Percentiles rank a stretch among this genome's conserved stretches.
Conservation (phyloP, 2,113 vertebrate genomes). For the Ifrita kowaldi region DNA sequence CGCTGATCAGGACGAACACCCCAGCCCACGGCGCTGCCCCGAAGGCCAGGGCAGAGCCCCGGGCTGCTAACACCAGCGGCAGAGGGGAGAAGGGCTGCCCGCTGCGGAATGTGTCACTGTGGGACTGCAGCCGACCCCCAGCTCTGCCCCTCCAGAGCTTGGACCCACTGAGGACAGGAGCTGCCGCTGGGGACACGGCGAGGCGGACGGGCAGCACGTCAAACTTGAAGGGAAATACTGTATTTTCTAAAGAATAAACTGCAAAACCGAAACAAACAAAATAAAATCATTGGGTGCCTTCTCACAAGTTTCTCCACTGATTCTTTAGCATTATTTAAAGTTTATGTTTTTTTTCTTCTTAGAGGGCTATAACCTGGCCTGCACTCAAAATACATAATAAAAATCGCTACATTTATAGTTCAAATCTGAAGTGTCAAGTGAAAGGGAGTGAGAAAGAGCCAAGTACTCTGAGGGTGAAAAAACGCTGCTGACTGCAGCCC, state of each 20-base stretch:
- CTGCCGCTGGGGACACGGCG: accelerated
- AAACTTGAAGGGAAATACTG: accelerated
- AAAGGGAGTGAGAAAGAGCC: background rate
- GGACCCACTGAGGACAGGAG: accelerated
- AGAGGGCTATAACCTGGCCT: background rate
- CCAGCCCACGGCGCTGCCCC: accelerated
- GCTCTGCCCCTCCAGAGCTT: background rate
- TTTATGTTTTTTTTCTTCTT: background rate
- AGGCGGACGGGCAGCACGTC: accelerated
- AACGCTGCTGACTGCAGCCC: background rate
- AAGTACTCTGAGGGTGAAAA: background rate
- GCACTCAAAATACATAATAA: background rate
- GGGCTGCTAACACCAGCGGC: background rate
- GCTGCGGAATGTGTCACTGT: accelerated
- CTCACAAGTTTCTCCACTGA: background rate
- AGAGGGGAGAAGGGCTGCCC: background rate
- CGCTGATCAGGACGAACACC: accelerated
- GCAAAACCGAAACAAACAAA: background rate
- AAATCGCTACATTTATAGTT: background rate
- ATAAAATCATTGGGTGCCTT: background rate
- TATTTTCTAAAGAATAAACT: background rate
- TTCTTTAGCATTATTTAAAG: background rate
- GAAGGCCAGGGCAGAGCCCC: accelerated
- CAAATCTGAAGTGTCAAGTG: accelerated
- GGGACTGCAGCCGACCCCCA: background rate